Percentiles rank a stretch among this genome's conserved stretches.
Evolutionary conservation across 1,140 invertebrate species (phyloP).

Genomic region (Lordiphosa collinella): DNA sequence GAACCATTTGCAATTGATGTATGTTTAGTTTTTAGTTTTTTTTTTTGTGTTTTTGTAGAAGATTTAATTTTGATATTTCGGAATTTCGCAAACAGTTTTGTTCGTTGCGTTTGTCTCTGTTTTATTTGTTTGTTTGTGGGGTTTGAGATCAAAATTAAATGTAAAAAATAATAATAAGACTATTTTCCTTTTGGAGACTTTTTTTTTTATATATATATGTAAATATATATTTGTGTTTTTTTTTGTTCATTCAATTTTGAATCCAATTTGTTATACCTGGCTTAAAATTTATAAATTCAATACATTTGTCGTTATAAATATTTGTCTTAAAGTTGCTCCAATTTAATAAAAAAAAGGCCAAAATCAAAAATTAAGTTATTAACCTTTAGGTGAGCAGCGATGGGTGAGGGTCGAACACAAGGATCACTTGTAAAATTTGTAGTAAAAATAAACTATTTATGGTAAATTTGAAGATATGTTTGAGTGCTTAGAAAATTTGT

Average conservation of each 20-base stretch:
- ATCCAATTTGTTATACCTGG: slow-evolving; percentile 18
- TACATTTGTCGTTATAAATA: slow-evolving; percentile 63
- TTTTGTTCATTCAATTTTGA: slow-evolving; percentile 51
- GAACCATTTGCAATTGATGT: slow-evolving; percentile 74
- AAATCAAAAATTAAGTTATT: no score
- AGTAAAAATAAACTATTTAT: no score
- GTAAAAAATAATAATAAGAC: slow-evolving; percentile 57
- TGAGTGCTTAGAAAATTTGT: no score
- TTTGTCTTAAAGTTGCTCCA: slow-evolving; percentile 47
- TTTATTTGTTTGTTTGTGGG: slow-evolving; percentile 41
- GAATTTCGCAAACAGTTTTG: slow-evolving; percentile 66
- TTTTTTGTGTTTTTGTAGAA: slow-evolving; percentile 28
- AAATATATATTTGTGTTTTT: slow-evolving; percentile 10
- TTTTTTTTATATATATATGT: slow-evolving; percentile 6
- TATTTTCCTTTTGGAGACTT: slow-evolving; percentile 51
- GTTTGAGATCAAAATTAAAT: slow-evolving; percentile 77
- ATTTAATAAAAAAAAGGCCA: slow-evolving; percentile 36
- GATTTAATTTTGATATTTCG: slow-evolving; percentile 73
- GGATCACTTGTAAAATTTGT: no score
- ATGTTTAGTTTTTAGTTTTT: slow-evolving; percentile 39
- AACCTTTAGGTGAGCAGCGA: no score
- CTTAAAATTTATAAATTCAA: slow-evolving; percentile 74
- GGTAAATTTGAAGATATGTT: no score
- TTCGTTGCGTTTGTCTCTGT: slow-evolving; percentile 37
- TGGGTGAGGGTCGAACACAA: no score